Evolutionary conservation across 1,140 invertebrate genomes (phyloP).

Genomic region (Papilio polyxenes): DNA sequence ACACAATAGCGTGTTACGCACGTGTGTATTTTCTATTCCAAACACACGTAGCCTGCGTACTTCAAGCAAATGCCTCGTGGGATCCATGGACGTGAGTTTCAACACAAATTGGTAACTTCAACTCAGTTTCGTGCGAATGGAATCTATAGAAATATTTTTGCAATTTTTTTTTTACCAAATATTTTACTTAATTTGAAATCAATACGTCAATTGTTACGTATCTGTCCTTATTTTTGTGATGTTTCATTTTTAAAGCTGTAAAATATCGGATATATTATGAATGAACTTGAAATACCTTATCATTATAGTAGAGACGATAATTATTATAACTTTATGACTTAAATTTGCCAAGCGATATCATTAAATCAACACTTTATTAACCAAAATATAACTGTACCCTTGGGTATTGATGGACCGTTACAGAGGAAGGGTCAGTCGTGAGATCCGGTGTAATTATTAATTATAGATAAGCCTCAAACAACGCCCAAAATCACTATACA

Average conservation of each 20-base stretch:
- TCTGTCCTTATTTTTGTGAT: not conserved
- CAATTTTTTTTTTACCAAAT: not conserved
- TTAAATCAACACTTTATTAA: not conserved
- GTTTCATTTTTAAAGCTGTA: too few relatives aligned
- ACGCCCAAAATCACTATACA: conserved; percentile 25
- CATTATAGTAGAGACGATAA: not conserved
- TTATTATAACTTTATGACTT: not conserved
- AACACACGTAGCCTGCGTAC: conserved; percentile 19
- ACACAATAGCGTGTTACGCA: not conserved
- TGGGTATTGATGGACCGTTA: conserved; percentile 17
- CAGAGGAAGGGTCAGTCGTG: not conserved
- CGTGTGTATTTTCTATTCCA: conserved; percentile 3
- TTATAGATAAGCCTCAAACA: conserved; percentile 14
- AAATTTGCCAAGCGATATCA: not conserved
- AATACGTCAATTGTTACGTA: not conserved
- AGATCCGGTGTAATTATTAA: conserved; percentile 27
- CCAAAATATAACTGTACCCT: conserved; percentile 18
- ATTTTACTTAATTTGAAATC: conserved; percentile 20
- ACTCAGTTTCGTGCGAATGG: conserved; percentile 15
- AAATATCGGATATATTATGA: too few relatives aligned
- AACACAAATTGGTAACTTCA: conserved; percentile 37
- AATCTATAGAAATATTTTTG: conserved; percentile 3
- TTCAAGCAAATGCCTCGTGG: conserved; percentile 33
- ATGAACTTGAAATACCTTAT: too few relatives aligned
- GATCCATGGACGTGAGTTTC: conserved; percentile 26